Base-by-base conservation (phyloP, 2,797 vertebrate genomes). In the Acrocephalus scirpaceus region DNA sequence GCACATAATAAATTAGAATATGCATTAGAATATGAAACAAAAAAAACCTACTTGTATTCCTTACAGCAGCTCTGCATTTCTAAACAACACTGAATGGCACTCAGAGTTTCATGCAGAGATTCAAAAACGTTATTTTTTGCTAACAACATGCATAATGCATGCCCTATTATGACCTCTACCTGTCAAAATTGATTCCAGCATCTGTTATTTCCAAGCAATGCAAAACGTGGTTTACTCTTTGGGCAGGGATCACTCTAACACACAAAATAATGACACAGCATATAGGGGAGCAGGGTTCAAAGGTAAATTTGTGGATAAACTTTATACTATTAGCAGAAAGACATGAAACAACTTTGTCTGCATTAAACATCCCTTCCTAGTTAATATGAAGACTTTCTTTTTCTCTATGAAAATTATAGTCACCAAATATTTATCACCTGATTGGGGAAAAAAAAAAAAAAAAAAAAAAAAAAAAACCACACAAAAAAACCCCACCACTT, bases 161-260 rank as follows among this genome's bases (percentile, higher is more conserved):
- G 32, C 69, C 84, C 78, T 90, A 11, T 36, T 45, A 65, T 32
- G 80, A 92, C 85, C 80, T 69, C 54, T 73, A 75, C 32, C 82
- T 87, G 58, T 82, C 92, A 95, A 78, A 81, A 88, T 22, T 90
- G 30, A 89, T 45, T 56, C 81, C 79, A 80, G 70, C 57, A 88
- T 87, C 88, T 83, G 69, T 91, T 94, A 56, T 74, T 86, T 79
- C 79, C 88, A 62, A 96, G 79, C 72, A 96, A 95, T 0, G 0
- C 44, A 92, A 86, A 76, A 60, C 0, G 0, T 16, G 36, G 56
- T 62, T 86, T 80, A 80, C 3, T 1, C 30, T 82, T 92, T 40
- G 65, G 64, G 48, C 40, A 88, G 45, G 42, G 50, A 91, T 84
- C 53, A 71, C 45, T 71, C 92, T 81, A 94, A 79, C 47, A 75